Base-by-base conservation (phyloP, 2,888 invertebrate species). In the Epirrita christyi region DNA sequence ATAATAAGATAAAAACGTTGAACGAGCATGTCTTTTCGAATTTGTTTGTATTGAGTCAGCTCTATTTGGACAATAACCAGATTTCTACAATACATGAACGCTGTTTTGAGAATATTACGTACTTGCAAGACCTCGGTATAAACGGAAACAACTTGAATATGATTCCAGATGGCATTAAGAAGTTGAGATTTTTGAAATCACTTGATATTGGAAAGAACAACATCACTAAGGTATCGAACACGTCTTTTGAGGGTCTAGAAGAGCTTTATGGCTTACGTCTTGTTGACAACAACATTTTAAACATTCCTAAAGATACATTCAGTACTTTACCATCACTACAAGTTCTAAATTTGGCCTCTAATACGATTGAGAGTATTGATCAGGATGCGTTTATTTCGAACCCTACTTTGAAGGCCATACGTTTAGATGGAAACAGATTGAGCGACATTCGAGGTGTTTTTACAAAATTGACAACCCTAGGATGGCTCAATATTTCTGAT, bases 191-290 rank as follows among this genome's bases (percentile, higher is more conserved):
- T 73, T 85, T 97, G 55, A 95, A 95, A 81, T 95, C 95, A 0
- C 93, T 97, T 49, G 96, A 97, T 82, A 92, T 97, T 63, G 96
- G 96, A 5, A 96, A 96, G 79, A 97, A 97, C 83, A 93, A 93
- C 63, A 95, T 98, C 68, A 93, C 94, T 46, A 91, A 89, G 55
- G 93, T 97, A 61, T 93, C 92, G n/a, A 95, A 95, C 77, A 93
- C 94, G 36, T 95, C 96, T 21, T 96, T 97, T 76, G 93, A 94
- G 70, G 96, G 96, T 0, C 85, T 97, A 63, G 94, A 94, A 75
- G 94, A 95, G 63, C 92, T 98, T 7, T 95, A 95, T 73, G 95
- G 96, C 0, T 86, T 98, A 28, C 93, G 97, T 34, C 86, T 97
- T 59, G 96, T 96, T 44, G 96, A 96, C 78, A 97, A 97, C 86